Evolutionary conservation across 2,797 vertebrate genomes (phyloP), one percentile per base, ranked within the genome.

Genomic region (Gymnocypris eckloni): DNA sequence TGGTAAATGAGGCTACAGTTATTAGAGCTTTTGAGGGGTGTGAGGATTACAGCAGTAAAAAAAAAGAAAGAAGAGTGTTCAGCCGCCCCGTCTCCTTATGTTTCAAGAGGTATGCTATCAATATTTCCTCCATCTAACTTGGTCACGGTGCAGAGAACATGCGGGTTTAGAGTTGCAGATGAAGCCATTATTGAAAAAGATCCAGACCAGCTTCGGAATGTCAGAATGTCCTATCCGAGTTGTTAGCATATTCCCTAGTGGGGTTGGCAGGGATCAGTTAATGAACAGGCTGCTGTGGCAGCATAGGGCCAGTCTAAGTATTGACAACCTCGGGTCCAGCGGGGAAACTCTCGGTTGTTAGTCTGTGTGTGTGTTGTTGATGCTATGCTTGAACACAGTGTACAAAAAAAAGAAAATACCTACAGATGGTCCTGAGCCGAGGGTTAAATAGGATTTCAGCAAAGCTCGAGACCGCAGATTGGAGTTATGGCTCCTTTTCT

Each of bases 261-360:
- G 89, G 92, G 90, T 92, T 87, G 82, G 88, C 83, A 79, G 88
- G 39, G 90, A 93, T 94, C 93, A 91, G 92, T 93, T 95, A 93
- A 95, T 94, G 91, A 93, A 94, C 91, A 93, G 78, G 78, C 72
- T n/a, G 37, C 83, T 45, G 22, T n/a, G 86, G 71, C 41, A n/a
- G 72, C 76, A 81, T 77, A 50, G 70, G 70, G 79, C 54, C 83
- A 79, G 84, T 86, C 48, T 61, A 82, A 54, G 50, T 85, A 81
- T 84, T 37, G 79, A 82, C 82, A 84, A 79, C 67, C 64, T 69
- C 28, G 9, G 37, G 33, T 70, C 67, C 75, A 66, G 25, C 54
- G 71, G 83, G 89, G 84, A 79, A 79, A 43, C 50, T 85, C 83
- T 84, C 18, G 9, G 37, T 85, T 75, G 81, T 79, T 86, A 81